phyloP scores from a whole-genome alignment of 2,888 invertebrate species.

The Thyatira batis region DNA sequence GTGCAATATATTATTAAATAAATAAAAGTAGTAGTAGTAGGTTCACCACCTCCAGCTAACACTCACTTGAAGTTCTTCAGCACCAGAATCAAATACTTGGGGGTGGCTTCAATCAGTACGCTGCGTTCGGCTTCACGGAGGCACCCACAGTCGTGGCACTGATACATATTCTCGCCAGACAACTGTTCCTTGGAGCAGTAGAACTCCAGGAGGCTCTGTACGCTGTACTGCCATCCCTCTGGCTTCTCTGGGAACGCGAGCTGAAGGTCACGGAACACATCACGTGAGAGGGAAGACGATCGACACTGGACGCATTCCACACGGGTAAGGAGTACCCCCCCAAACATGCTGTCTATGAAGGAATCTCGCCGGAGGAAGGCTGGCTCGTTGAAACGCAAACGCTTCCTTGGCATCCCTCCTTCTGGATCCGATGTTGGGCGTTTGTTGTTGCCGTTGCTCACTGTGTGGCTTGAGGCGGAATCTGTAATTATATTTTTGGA shows the following conservation, averaged over 20 bases:
- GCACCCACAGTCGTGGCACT: slow-evolving; percentile 88
- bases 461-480: slow-evolving; percentile 43
- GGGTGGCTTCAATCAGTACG: slow-evolving; percentile 85
- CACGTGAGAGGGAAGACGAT: slow-evolving; percentile 87
- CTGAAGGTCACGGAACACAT: slow-evolving; percentile 91
- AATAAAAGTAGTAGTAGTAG: too few relatives aligned
- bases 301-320: slow-evolving; percentile 89
- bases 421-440: slow-evolving; percentile 35
- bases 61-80: slow-evolving; percentile 88
- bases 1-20: too few relatives aligned
- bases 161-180: slow-evolving; percentile 90
- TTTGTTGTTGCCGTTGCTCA: slow-evolving; percentile 34
- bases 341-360: slow-evolving; percentile 86
- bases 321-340: slow-evolving; percentile 88
- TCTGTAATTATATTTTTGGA: too few relatives aligned
- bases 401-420: slow-evolving; percentile 45
- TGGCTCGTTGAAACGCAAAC: slow-evolving; percentile 44
- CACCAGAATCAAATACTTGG: slow-evolving; percentile 90
- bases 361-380: slow-evolving; percentile 54
- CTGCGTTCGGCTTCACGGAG: slow-evolving; percentile 88
- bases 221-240: slow-evolving; percentile 78
- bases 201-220: slow-evolving; percentile 90
- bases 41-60: slow-evolving; percentile 34
- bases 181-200: slow-evolving; percentile 90
- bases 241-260: slow-evolving; percentile 86